These are phyloP conservation scores for Chalcosyrphus nemorum DNA, from an alignment of 2,888 invertebrate species.

Conservation along the genomic window DNA sequence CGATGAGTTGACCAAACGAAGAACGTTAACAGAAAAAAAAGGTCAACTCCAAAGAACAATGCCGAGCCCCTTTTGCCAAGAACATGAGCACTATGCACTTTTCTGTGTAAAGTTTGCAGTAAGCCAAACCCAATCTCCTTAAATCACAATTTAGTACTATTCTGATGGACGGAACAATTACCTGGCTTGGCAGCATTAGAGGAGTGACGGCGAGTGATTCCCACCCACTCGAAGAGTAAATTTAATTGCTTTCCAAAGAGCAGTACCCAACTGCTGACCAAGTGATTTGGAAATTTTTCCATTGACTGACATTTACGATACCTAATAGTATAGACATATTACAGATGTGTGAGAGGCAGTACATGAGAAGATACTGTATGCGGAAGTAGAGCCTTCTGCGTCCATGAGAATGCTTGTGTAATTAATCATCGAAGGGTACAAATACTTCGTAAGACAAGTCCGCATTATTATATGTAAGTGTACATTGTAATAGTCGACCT, in stretches of 20 bases:
- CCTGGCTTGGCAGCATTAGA: background rate
- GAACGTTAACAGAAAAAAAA: conserved; percentile 28
- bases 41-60: conserved; percentile 3
- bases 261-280: background rate
- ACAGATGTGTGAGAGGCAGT: background rate
- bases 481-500: background rate
- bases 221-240: background rate
- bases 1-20: conserved; percentile 41
- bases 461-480: no score
- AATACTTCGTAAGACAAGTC: background rate
- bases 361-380: background rate
- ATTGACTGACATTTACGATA: background rate
- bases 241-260: background rate
- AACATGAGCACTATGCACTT: no score
- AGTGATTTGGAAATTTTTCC: background rate
- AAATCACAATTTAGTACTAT: background rate
- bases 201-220: background rate
- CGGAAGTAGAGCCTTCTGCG: background rate
- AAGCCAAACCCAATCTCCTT: background rate
- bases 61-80: background rate
- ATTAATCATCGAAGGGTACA: background rate
- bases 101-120: background rate
- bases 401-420: background rate
- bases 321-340: background rate
- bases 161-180: background rate